phyloP scores from a whole-genome alignment of 1,140 invertebrate species.

The Thaumatotibia leucotreta region DNA sequence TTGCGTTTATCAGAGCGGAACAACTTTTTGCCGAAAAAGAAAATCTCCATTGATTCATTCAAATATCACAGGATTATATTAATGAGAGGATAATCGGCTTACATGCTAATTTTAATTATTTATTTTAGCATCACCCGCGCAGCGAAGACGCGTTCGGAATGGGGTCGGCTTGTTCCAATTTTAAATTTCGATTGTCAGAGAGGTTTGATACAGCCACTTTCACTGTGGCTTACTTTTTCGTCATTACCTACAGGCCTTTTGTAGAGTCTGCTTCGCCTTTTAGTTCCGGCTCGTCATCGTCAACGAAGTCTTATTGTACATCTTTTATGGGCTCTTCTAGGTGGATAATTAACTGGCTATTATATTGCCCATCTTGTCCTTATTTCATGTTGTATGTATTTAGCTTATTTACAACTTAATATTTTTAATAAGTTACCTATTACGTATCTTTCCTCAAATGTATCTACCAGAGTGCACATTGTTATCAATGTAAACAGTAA shows the following conservation, averaged over 20 bases:
- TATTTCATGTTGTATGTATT: background rate
- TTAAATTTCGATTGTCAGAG: conserved; percentile 58
- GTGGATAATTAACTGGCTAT: background rate
- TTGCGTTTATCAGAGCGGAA: conserved; percentile 52
- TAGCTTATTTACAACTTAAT: background rate
- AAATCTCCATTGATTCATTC: conserved; percentile 31
- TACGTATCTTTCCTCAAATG: background rate
- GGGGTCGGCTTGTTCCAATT: conserved; percentile 65
- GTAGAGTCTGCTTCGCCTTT: conserved; percentile 19
- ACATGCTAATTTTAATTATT: conserved; percentile 51
- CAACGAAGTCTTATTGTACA: conserved; percentile 8
- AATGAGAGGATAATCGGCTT: conserved; percentile 34
- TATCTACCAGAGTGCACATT: background rate
- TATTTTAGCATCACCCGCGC: conserved; percentile 51
- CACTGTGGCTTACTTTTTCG: conserved; percentile 43
- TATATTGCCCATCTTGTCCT: background rate
- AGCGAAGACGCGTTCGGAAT: conserved; percentile 53
- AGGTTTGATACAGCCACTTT: conserved; percentile 46
- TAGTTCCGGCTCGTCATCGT: conserved; percentile 25
- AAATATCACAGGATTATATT: conserved; percentile 11
- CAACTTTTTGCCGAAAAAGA: conserved; percentile 24
- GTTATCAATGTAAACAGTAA: conserved; percentile 17
- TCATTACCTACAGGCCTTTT: conserved; percentile 13
- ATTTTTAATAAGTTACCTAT: background rate
- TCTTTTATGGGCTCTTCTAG: background rate